Base-by-base conservation (phyloP, 2,113 vertebrate genomes). In the Steatornis caripensis region DNA sequence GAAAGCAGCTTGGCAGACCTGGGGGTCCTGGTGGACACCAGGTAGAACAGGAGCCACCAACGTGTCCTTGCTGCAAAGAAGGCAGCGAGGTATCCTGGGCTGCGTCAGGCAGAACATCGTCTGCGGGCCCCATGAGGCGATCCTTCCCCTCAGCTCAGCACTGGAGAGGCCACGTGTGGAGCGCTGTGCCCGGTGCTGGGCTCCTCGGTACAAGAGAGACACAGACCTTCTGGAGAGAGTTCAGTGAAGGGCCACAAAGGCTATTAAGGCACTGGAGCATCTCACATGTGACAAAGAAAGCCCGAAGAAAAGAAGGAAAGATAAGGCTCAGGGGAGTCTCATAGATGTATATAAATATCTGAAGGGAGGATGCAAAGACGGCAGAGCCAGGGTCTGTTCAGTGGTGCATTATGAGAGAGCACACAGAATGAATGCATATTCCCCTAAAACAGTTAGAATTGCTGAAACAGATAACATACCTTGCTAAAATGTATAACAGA, bases 51-150 rank as follows among this genome's bases (percentile, higher is more conserved):
- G 12, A 83, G 29, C 23, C 45, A 53, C 19, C 6, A 24, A 23
- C 4, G 5, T 36, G 29, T 41, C 19, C 34, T 37, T 32, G 60
- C 49, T 26, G 26, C 68, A 48, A 41, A 57, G n/a, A 3, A 1
- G 5, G 30, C 41, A 15, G 41, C 55, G 15, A 19, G 1, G 19
- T 23, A 24, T 22, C 58, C 43, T 16, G 5, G 32, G 1, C 36
- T 22, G 30, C 36, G 36, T 41, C 26, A 64, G 36, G n/a, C 41
- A 51, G 51, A 65, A 3, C 17, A 1, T 3, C 12, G 43, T 36
- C 58, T 37, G 49, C 58, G 32, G n/a, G 51, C 27, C 2, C 0
- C 0, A 0, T 27, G 19, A 36, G 26, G 41, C 8, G 26, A 64
- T 41, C 57, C 39, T 62, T 34, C n/a, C 15, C 65, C 39, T 41